Conservation (phyloP, 2,113 vertebrate genomes). For the Vulpes lagopus region DNA sequence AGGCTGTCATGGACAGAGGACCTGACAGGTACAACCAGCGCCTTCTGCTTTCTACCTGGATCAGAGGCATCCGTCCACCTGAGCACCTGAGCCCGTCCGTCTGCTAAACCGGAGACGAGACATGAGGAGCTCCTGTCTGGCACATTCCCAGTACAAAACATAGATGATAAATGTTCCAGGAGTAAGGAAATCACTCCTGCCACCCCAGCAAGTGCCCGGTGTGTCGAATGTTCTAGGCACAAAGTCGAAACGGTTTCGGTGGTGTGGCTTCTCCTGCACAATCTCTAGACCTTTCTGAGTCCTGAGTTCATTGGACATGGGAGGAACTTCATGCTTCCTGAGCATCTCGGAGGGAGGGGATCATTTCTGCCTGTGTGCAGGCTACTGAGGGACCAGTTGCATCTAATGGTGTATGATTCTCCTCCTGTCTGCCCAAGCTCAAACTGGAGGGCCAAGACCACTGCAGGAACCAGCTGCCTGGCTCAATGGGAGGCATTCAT, state of each 20-base stretch:
- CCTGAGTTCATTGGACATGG: not conserved
- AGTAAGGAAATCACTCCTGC: not conserved
- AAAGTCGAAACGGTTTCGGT: not conserved
- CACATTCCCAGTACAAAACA: not conserved
- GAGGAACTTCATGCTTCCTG: not conserved
- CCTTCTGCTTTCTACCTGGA: not conserved
- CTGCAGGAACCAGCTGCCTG: not conserved
- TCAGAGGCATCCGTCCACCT: not conserved
- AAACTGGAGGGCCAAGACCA: not conserved
- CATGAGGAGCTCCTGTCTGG: accelerated
- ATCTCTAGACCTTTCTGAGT: not conserved
- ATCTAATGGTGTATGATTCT: not conserved
- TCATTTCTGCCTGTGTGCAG: not conserved
- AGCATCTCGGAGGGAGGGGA: not conserved
- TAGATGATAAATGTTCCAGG: accelerated
- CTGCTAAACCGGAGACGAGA: not conserved
- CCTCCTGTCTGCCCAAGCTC: not conserved
- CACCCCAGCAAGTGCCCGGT: accelerated
- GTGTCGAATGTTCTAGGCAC: not conserved
- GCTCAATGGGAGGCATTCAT: not conserved
- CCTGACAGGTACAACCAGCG: not conserved
- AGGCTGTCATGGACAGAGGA: not conserved
- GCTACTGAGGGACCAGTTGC: not conserved
- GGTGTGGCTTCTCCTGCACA: not conserved
- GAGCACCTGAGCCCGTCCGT: not conserved